Percentiles rank a stretch among this genome's conserved stretches.
Conservation (phyloP, 1,140 invertebrate genomes). For the Pseudomyrmex sp. region DNA sequence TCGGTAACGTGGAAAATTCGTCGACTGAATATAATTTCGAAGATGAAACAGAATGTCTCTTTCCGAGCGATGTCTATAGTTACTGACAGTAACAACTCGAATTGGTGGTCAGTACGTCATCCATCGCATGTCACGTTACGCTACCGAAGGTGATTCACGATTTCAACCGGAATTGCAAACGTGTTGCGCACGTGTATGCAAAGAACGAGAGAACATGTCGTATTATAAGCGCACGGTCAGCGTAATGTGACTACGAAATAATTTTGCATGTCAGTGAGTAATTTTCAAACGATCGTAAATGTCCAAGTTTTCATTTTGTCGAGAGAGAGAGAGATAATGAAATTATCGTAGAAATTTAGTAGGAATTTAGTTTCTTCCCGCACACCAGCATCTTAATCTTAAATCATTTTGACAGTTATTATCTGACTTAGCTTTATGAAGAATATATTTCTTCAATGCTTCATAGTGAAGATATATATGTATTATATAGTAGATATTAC, state of each 20-base stretch:
- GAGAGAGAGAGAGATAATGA: background rate
- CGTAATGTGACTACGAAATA: constrained; percentile 27
- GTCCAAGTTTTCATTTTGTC: background rate
- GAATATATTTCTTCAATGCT: too few relatives aligned
- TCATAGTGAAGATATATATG: too few relatives aligned
- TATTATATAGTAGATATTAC: too few relatives aligned
- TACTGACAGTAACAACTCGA: constrained; percentile 7
- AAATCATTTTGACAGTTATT: background rate
- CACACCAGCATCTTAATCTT: too few relatives aligned
- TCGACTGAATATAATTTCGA: constrained; percentile 22
- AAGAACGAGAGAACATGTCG: constrained; percentile 22
- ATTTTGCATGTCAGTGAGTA: constrained; percentile 4
- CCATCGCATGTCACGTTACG: constrained; percentile 55
- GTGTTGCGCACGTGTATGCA: background rate
- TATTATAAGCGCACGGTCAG: constrained; percentile 19
- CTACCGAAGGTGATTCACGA: constrained; percentile 61
- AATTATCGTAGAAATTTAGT: background rate
- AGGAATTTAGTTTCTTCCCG: background rate
- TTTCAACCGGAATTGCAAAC: constrained; percentile 42
- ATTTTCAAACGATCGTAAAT: constrained; percentile 1
- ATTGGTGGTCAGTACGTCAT: constrained; percentile 50
- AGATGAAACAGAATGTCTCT: background rate
- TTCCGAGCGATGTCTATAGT: background rate
- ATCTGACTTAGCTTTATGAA: too few relatives aligned
- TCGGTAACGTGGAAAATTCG: constrained; percentile 38